Base-by-base conservation (phyloP, 2,888 invertebrate genomes). In the Hemistola chrysoprasaria region DNA sequence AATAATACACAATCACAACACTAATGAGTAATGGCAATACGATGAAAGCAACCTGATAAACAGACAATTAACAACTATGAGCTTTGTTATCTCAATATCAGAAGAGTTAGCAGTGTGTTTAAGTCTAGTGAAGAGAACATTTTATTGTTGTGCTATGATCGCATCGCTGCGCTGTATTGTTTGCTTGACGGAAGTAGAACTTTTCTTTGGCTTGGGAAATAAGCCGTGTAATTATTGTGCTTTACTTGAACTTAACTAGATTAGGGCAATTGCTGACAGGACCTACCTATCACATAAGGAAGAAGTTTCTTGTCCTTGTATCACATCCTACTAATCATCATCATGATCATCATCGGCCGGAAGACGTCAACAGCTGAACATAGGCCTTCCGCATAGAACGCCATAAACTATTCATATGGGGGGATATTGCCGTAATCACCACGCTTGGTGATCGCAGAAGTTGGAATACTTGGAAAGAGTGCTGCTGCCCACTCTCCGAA, bases 171-270 rank as follows among this genome's bases (percentile, higher is more conserved):
- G 42, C 49, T 42, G 71, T 76, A 82, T 83, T 81, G 81, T 82
- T 69, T 48, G 43, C 57, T 16, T 64, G 53, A 71, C 58, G 56
- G 59, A 79, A 74, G 71, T 76, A 47, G 77, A 63, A 58, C 74
- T 74, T 80, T 82, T 83, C 77, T 82, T 80, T 75, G 56, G 61
- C 78, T 66, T 82, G 84, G 76, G 82, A 84, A 84, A 74, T 73
- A 62, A 78, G 62, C 59, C 71, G 57, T 48, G 52, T 43, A 42
- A 49, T 50, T 59, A 52, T 61, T 52, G 53, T 53, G 46, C 55
- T 54, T 50, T 57, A 55, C 53, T 38, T 37, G 48, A 50, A 45
- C 56, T 28, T 28, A 24, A 40, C 45, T 40, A 46, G 28, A 46
- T 45, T 42, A 41, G 23, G 27, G 34, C 11, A 28, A 38, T 38